Conservation (phyloP, 2,113 vertebrate species). For the Axis porcinus region DNA sequence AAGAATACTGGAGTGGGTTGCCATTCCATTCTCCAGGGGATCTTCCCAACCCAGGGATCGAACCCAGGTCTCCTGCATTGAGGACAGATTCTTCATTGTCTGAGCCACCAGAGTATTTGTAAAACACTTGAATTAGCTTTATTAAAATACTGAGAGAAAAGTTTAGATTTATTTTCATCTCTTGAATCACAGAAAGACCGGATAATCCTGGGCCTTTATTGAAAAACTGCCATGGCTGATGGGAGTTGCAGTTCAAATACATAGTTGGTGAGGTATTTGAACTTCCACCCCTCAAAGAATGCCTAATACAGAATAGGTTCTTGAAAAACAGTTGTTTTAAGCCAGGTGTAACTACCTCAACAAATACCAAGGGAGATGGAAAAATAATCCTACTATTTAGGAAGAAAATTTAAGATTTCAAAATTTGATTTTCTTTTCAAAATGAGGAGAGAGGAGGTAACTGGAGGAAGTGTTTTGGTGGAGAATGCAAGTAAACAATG, state of each 20-base stretch:
- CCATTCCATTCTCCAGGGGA: background rate
- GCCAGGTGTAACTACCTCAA: background rate
- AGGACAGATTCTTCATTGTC: background rate
- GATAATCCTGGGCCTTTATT: background rate
- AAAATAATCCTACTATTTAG: background rate
- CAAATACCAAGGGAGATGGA: background rate
- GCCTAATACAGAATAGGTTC: background rate
- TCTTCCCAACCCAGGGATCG: rapidly evolving
- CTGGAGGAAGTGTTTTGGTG: background rate
- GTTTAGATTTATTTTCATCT: background rate
- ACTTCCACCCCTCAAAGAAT: background rate
- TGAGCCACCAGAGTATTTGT: background rate
- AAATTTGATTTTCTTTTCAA: conserved; percentile 8
- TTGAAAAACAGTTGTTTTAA: background rate
- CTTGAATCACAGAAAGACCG: background rate
- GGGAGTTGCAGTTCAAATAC: background rate
- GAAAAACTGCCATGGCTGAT: background rate
- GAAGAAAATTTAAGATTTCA: background rate
- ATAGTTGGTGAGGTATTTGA: background rate
- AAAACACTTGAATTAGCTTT: background rate
- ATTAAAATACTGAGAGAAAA: background rate
- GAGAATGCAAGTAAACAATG: background rate
- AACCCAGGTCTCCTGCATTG: background rate
- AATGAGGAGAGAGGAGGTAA: background rate
- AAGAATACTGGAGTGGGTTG: background rate